Evolutionary conservation across 1,140 invertebrate species (phyloP), one percentile per base, ranked within the genome.

Genomic region (Zaprionus inermis): DNA sequence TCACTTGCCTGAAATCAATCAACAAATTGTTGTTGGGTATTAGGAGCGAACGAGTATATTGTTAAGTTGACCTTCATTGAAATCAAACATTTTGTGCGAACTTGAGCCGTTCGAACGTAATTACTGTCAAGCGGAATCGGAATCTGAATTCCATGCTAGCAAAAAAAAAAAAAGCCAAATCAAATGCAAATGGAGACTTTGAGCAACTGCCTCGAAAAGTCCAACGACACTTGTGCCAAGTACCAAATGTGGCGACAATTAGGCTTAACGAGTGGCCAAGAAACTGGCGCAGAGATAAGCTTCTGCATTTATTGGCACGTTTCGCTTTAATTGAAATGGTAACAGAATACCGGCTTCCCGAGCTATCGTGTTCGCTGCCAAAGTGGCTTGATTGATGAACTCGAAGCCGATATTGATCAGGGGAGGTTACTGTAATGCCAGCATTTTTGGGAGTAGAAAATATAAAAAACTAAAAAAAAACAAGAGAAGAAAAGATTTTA

Each of bases 71-170:
- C 83, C 84, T 88, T 88, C 83, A 79, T 70, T 80, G 49, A 75
- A 81, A 81, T 79, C 79, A 81, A 86, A 86, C 69, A 76, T 51
- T 81, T 79, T 86, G 59, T 79, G 76, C 80, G 80, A 88, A 88
- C 80, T 89, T 88, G 70, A 86, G 84, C 72, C 73, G 73, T 67
- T 89, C 54, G 73, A 70, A 83, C 80, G 76, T 83, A 88, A 88
- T 88, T 78, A 68, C 76, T 79, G 68, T 68, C 68, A 76, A 75
- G 78, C 72, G 79, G 77, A 79, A 77, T 78, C 76, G 72, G 69
- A 65, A 75, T 60, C 63, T 56, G n/a, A 61, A 76, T 76, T 72
- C 60, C 73, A 72, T 65, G 49, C 67, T 58, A 61, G 54, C n/a
- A 56, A 20, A 34, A n/a, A 56, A 18, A 30, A 30, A 56, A 32